phyloP scores from a whole-genome alignment of 2,113 vertebrate species.

The Mormoops blainvillei region DNA sequence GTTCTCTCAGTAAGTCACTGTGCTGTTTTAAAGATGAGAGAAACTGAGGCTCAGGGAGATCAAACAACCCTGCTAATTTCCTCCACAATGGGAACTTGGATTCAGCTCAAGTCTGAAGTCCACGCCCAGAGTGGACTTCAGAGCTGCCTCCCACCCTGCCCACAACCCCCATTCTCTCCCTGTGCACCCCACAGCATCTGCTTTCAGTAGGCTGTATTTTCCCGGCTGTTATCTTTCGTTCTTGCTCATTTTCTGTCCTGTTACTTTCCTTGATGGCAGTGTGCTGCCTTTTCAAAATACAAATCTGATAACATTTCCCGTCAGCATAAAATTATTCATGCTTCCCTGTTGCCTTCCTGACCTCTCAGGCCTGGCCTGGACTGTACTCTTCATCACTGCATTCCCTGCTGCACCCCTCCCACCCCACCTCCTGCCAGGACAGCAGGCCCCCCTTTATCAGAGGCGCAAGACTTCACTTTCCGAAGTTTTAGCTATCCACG shows the following conservation, averaged over 20 bases:
- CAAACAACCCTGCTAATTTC: background rate
- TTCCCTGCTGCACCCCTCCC: background rate
- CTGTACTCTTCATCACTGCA: rapidly evolving
- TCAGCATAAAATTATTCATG: background rate
- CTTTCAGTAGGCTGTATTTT: background rate
- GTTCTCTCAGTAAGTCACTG: background rate
- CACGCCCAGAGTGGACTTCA: background rate
- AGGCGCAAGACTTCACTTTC: too few relatives aligned
- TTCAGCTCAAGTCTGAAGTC: background rate
- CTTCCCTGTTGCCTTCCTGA: background rate
- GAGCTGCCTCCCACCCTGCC: background rate
- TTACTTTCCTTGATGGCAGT: background rate
- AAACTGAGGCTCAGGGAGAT: background rate
- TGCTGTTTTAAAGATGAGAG: background rate
- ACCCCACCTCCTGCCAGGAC: rapidly evolving
- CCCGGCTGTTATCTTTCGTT: background rate
- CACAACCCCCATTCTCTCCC: background rate
- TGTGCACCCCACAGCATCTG: background rate
- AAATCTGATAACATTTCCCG: background rate
- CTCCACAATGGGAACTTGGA: background rate
- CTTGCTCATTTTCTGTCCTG: background rate
- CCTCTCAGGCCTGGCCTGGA: background rate
- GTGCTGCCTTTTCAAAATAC: background rate
- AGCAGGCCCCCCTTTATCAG: background rate
- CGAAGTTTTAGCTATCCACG: background rate